Evolutionary conservation across 2,888 invertebrate species (phyloP), one percentile per base, ranked within the genome.

Genomic region (Scaptomyza reducta): DNA sequence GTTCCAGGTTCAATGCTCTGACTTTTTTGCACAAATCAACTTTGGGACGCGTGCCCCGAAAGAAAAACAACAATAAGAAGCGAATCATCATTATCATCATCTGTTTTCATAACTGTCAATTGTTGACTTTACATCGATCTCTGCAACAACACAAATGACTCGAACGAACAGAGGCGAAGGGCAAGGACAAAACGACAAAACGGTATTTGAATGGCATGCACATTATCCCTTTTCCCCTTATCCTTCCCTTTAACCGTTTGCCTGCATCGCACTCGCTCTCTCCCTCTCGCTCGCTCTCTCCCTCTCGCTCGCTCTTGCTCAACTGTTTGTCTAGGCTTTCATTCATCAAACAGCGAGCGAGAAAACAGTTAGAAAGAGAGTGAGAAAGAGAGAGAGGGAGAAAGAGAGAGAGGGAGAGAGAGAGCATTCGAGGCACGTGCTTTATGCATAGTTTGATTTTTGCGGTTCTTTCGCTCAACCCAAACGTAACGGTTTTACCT

Each of bases 21-120:
- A 14, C 6, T n/a, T 35, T 11, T 18, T 13, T 9, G 42, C 25
- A 31, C 53, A 53, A 22, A 40, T 51, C 44, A 41, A 18, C 14
- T 18, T 22, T 31, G 6, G 6, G 18, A 49, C 58, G 60, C 73
- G 68, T 72, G 73, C 55, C 6, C 22, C 18, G 10, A 18, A 42
- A 29, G 54, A 58, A 40, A 59, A 53, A 63, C 46, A 46, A 42
- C 2, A 33, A 41, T 9, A 40, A 41, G 10, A 14, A 42, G 14
- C 6, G 5, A 64, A 76, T 70, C 55, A 58, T 75, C 63, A 82
- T 71, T 71, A 76, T 71, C 58, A 55, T 87, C 86, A 87, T 80
- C 88, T 77, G 88, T 75, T 75, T 74, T 68, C 79, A 87, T 87
- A 88, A 88, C 87, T 86, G 85, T 88, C 87, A 84, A 80, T 89